Conservation (phyloP, 2,113 vertebrate species). For the Upupa epops region DNA sequence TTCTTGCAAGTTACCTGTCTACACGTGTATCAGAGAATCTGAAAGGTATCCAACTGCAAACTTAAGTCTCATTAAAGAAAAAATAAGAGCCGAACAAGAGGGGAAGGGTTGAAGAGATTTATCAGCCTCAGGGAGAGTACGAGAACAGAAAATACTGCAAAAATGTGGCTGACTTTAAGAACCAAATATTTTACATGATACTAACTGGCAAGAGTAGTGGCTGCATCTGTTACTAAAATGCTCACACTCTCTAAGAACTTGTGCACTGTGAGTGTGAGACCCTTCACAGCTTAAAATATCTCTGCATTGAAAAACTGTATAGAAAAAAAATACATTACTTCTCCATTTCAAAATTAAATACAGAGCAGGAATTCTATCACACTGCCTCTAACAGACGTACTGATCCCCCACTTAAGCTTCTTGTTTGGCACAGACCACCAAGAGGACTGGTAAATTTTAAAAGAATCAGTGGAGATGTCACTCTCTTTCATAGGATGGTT, state of each 20-base stretch:
- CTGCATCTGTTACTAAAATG: conserved; percentile 13
- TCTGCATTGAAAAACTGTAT: background rate
- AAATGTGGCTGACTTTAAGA: background rate
- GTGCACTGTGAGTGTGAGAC: background rate
- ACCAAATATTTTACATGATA: background rate
- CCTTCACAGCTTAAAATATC: background rate
- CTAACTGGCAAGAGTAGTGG: background rate
- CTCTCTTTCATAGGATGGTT: background rate
- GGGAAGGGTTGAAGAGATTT: background rate
- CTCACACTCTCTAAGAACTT: background rate
- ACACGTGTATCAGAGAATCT: background rate
- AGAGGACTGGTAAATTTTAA: background rate
- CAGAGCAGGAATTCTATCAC: background rate
- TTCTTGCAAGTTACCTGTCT: background rate
- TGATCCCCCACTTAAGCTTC: background rate
- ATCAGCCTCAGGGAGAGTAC: background rate
- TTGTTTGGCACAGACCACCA: no score
- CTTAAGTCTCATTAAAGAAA: background rate
- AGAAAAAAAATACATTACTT: background rate
- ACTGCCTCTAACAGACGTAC: background rate
- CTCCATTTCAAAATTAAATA: background rate
- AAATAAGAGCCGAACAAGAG: background rate
- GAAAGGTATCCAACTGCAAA: background rate
- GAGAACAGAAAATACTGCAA: background rate
- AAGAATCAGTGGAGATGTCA: background rate